These are phyloP conservation scores for Acanthosoma haemorrhoidale DNA, from an alignment of 2,888 invertebrate species.

Conservation along the genomic window DNA sequence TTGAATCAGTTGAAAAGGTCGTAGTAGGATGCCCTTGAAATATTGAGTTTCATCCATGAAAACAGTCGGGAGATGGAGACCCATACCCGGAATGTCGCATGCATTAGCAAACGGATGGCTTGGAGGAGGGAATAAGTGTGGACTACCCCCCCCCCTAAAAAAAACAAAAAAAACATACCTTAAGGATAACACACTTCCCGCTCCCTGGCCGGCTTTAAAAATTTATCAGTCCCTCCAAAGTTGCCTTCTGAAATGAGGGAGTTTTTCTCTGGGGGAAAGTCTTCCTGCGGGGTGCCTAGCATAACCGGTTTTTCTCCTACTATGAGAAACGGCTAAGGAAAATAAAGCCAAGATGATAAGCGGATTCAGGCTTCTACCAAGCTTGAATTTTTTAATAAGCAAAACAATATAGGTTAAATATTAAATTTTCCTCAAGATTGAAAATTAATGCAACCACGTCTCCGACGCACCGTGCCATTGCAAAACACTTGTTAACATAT, in stretches of 20 bases:
- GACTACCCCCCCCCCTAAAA: neutral
- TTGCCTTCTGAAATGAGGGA: conserved; percentile 1
- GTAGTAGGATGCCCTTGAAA: neutral
- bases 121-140: neutral
- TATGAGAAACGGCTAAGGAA: neutral
- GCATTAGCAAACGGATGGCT: conserved; percentile 19
- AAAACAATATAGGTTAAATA: too few species aligned
- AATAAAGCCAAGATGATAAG: neutral
- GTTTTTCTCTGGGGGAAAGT: neutral
- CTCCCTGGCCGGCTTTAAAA: neutral
- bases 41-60: conserved; percentile 21
- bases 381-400: too few species aligned
- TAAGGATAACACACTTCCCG: neutral
- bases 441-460: too few species aligned
- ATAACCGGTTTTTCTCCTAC: conserved; percentile 1
- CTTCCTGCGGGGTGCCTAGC: neutral
- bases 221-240: conserved; percentile 4
- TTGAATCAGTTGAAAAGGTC: neutral
- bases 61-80: neutral
- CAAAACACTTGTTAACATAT: too few species aligned
- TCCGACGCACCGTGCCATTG: too few species aligned
- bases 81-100: conserved; percentile 13
- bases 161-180: neutral
- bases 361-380: neutral
- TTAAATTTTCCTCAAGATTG: too few species aligned